phyloP scores from a whole-genome alignment of 2,797 vertebrate species.

The Microtus agrestis region DNA sequence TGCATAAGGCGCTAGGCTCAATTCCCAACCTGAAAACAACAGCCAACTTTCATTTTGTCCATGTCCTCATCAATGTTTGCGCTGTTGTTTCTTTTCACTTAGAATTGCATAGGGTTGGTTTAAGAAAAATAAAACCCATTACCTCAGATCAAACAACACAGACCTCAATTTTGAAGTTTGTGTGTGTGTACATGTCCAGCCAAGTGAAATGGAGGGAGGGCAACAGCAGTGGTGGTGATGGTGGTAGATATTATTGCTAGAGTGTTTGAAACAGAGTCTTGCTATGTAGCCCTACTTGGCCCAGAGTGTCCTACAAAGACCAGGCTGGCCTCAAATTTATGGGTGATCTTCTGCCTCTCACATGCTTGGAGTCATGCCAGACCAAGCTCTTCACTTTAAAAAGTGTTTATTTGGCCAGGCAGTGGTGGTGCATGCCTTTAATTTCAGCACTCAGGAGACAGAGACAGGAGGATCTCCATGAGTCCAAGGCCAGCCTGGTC shows the following conservation, averaged over 20 bases:
- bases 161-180: constrained; percentile 52
- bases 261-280: neutral
- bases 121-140: constrained; percentile 18
- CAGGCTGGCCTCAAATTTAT: no score
- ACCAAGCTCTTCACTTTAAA: neutral
- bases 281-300: neutral
- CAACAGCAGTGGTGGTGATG: neutral
- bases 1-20: neutral
- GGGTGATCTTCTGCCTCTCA: neutral
- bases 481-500: no score
- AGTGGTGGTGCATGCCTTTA: no score
- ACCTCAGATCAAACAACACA: neutral
- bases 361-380: neutral
- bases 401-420: neutral
- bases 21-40: neutral
- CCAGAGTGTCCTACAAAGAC: neutral
- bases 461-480: no score
- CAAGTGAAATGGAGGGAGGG: neutral
- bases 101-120: neutral
- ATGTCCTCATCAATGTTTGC: neutral
- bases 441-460: no score
- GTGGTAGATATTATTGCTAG: neutral
- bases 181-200: no score
- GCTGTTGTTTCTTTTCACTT: neutral
- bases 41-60: neutral